Evolutionary conservation across 2,888 invertebrate genomes (phyloP).

Genomic region (Pammene fasciana): DNA sequence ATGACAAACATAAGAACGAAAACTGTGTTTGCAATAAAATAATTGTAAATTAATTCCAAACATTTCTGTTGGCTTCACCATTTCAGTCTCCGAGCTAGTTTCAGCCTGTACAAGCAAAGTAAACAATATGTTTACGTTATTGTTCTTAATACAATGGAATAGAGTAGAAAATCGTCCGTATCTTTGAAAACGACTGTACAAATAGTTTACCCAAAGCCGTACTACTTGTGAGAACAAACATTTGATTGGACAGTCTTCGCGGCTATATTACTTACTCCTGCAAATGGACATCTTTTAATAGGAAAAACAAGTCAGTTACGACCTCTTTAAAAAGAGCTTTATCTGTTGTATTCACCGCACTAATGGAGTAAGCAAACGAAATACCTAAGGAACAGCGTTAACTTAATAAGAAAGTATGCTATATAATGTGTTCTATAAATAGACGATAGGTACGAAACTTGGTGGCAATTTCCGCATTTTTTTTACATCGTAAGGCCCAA

Average conservation of each 20-base stretch:
- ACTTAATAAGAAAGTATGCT: too few species aligned
- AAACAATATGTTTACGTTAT: not conserved
- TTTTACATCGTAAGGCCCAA: too few species aligned
- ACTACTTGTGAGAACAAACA: slow-evolving; percentile 27
- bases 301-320: not conserved
- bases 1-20: not conserved
- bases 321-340: not conserved
- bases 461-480: too few species aligned
- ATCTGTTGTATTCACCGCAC: slow-evolving; percentile 6
- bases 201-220: slow-evolving; percentile 15
- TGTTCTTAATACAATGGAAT: not conserved
- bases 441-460: too few species aligned
- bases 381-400: not conserved
- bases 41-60: not conserved
- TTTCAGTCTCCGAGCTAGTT: slow-evolving; percentile 1
- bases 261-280: not conserved
- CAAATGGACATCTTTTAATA: not conserved
- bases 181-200: not conserved
- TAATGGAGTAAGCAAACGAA: slow-evolving; percentile 24
- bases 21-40: too few species aligned
- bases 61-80: not conserved
- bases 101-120: not conserved
- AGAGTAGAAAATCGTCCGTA: not conserved
- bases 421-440: too few species aligned
- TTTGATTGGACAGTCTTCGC: slow-evolving; percentile 28